These are phyloP conservation scores for Drosophila gunungcola DNA, from an alignment of 1,140 invertebrate genomes.

Conservation along the genomic window DNA sequence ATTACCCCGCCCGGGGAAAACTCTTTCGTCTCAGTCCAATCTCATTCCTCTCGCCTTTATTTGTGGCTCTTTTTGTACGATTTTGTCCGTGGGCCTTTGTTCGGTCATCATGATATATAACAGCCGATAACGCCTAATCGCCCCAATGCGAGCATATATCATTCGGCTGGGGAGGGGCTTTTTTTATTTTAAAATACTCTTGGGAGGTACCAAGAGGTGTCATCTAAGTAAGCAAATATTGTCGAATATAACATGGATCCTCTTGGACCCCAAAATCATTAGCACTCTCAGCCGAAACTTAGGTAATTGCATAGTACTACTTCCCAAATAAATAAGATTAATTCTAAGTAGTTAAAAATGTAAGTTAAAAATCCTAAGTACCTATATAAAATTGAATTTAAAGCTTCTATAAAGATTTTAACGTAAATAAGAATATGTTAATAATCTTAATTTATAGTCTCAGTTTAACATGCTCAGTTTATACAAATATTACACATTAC, in stretches of 20 bases:
- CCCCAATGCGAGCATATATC: conserved; percentile 26
- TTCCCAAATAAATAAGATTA: no score
- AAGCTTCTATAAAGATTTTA: no score
- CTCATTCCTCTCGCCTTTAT: conserved; percentile 1
- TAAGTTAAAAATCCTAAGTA: no score
- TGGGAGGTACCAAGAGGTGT: neutral
- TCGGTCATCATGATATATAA: conserved; percentile 59
- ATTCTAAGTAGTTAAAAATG: no score
- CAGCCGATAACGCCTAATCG: conserved; percentile 47
- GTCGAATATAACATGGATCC: neutral
- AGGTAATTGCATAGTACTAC: no score
- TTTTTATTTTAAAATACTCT: conserved; percentile 2
- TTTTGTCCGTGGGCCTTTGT: conserved; percentile 60
- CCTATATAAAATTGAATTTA: no score
- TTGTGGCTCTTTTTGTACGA: conserved; percentile 54
- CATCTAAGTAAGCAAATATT: neutral
- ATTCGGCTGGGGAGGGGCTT: neutral
- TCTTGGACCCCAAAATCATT: no score
- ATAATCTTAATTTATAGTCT: no score
- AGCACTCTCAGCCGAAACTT: no score
- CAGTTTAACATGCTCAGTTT: neutral
- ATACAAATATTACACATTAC: neutral
- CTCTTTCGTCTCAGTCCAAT: conserved; percentile 3
- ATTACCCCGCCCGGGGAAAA: conserved; percentile 18
- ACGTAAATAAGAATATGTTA: no score